Evolutionary conservation across 1,140 invertebrate genomes (phyloP).

Genomic region (Drosophila nannoptera): DNA sequence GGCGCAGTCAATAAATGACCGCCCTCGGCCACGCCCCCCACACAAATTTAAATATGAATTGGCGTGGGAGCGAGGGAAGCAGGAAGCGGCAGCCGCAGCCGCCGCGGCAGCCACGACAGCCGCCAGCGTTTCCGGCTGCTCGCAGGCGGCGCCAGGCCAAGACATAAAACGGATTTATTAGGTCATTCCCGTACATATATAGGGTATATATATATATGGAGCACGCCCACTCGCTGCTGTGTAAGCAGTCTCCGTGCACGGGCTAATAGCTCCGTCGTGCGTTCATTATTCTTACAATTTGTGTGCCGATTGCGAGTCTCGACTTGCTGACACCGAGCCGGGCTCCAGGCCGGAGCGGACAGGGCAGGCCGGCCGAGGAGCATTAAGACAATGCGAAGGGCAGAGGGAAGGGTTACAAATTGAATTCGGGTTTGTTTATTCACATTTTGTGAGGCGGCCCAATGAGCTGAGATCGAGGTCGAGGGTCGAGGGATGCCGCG

Average conservation of each 20-base stretch:
- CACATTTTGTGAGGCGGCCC: no score
- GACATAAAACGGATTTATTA: conserved; percentile 76
- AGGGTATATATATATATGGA: neutral
- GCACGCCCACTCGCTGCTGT: conserved; percentile 22
- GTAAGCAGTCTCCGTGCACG: conserved; percentile 44
- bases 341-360: no score
- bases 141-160: conserved; percentile 67
- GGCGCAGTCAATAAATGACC: conserved; percentile 73
- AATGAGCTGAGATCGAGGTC: no score
- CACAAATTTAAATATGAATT: conserved; percentile 75
- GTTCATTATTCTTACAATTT: conserved; percentile 58
- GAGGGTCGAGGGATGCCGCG: no score
- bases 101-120: conserved; percentile 44
- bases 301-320: conserved; percentile 48
- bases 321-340: conserved; percentile 56
- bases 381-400: no score
- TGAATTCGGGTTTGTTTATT: no score
- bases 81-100: conserved; percentile 21
- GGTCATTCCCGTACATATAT: conserved; percentile 50
- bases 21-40: conserved; percentile 55
- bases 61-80: conserved; percentile 19
- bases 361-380: no score
- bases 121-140: conserved; percentile 56
- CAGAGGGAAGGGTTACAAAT: no score
- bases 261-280: conserved; percentile 29